Conservation (phyloP, 2,113 vertebrate species). For the Benitochromis conjunctus region DNA sequence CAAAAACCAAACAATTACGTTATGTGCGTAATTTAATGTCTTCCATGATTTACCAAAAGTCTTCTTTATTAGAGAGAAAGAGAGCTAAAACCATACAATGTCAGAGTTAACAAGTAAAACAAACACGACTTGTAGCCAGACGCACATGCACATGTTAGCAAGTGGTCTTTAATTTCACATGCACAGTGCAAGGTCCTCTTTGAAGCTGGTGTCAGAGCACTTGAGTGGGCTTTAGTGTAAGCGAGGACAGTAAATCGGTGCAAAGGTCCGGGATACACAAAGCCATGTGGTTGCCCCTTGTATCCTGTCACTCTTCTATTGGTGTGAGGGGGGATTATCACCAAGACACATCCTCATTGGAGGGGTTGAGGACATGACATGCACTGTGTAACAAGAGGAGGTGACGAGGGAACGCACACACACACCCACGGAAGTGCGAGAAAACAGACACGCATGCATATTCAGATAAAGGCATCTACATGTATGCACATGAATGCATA, state of each 20-base stretch:
- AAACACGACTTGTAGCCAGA: background rate
- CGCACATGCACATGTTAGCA: conserved; percentile 24
- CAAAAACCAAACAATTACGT: background rate
- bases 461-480: background rate
- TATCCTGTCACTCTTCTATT: conserved; percentile 65
- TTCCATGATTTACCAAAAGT: background rate
- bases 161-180: conserved; percentile 59
- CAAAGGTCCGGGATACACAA: conserved; percentile 67
- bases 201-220: conserved; percentile 55
- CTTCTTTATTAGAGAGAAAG: background rate
- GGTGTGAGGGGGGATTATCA: conserved; percentile 63
- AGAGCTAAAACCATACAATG: background rate
- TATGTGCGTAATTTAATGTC: background rate
- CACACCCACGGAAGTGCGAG: background rate
- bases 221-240: conserved; percentile 64
- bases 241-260: conserved; percentile 68
- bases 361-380: conserved; percentile 68
- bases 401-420: conserved; percentile 11
- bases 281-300: conserved; percentile 63
- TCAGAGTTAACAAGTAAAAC: conserved; percentile 1
- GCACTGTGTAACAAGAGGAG: conserved; percentile 16
- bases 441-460: conserved; percentile 16
- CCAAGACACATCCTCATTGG: conserved; percentile 54
- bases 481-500: conserved; percentile 16
- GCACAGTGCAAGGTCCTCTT: conserved; percentile 50